Conservation (phyloP, 2,113 vertebrate species). For the Takifugu bimaculatus region DNA sequence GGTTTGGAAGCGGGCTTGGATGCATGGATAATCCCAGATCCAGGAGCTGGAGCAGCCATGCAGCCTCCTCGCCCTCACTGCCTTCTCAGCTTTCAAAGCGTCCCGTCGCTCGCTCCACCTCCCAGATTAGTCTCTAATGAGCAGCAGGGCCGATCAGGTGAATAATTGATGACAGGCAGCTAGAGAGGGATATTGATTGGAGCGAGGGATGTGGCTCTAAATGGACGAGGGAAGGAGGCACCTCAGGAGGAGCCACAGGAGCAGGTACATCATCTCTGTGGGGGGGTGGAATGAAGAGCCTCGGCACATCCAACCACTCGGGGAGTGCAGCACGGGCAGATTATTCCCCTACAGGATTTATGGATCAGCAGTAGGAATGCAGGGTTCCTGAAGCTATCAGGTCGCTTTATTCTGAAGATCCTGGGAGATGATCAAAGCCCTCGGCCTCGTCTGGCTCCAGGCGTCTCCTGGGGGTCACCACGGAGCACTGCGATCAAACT, state of each 20-base stretch:
- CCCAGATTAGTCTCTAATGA: conserved; percentile 71
- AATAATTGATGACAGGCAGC: conserved; percentile 70
- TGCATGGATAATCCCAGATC: conserved; percentile 55
- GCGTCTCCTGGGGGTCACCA: conserved; percentile 13
- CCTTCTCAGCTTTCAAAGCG: conserved; percentile 64
- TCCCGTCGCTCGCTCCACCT: conserved; percentile 44
- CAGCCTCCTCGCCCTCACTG: conserved; percentile 43
- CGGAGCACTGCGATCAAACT: conserved; percentile 7
- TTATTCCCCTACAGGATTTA: no score
- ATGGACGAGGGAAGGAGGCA: conserved; percentile 51
- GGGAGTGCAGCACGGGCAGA: no score
- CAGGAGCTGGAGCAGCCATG: conserved; percentile 37
- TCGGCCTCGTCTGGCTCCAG: conserved; percentile 14
- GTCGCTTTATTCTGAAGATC: no score
- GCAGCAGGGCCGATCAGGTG: conserved; percentile 65
- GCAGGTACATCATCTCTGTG: conserved; percentile 26
- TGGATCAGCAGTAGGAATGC: no score
- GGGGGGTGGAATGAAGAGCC: background rate
- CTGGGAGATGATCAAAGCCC: no score
- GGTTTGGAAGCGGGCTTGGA: conserved; percentile 52
- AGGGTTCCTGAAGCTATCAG: no score
- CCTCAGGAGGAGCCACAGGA: conserved; percentile 36
- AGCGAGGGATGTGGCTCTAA: conserved; percentile 56
- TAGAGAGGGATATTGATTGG: conserved; percentile 65
- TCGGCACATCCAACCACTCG: background rate